Base-by-base conservation (phyloP, 53 echinoderm and acorn worm species). In the Holothuria scabra region DNA sequence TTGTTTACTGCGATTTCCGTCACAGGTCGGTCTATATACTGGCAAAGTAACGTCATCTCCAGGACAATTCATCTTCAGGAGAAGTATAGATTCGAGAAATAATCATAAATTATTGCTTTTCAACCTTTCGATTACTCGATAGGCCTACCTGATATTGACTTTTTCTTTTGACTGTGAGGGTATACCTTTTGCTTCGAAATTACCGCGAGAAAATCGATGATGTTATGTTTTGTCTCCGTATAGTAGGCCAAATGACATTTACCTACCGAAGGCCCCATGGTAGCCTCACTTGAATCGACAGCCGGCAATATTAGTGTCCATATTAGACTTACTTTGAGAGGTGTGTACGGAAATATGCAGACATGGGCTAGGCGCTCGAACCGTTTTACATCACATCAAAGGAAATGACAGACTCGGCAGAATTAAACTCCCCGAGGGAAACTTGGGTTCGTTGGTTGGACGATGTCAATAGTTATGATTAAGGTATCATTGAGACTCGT, bases 321-420 rank as follows among this genome's bases (percentile, higher is more conserved):
- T 69, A 69, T 69, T 41, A 69, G 44, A 21, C 14, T 38, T 37
- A 69, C 20, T 69, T 69, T 69, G 69, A 72, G 26, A 72, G 24
- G 72, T 44, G 48, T 46, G 48, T 44, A 72, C 48, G 72, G 25
- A 72, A 72, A 72, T 44, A 44, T 44, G 25, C 44, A 72, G 72
- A 44, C 48, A 72, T 21, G 37, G 72, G 37, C 49, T 72, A 44
- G 72, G 72, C 21, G 72, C 72, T 46, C 48, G 72, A 72, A 72
- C 72, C 72, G 72, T 41, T 72, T 72, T 72, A 72, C 72, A 72
- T 72, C 72, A 72, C 72, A 44, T 72, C 72, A 44, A 72, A 72
- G 72, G 48, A 72, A 72, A 72, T 72, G 72, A 72, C 72, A 72
- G 72, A 25, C 72, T 72, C 26, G 44, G 46, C 44, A 72, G 26